Conservation (phyloP, 2,888 invertebrate genomes). For the Himalopsyche anomala region DNA sequence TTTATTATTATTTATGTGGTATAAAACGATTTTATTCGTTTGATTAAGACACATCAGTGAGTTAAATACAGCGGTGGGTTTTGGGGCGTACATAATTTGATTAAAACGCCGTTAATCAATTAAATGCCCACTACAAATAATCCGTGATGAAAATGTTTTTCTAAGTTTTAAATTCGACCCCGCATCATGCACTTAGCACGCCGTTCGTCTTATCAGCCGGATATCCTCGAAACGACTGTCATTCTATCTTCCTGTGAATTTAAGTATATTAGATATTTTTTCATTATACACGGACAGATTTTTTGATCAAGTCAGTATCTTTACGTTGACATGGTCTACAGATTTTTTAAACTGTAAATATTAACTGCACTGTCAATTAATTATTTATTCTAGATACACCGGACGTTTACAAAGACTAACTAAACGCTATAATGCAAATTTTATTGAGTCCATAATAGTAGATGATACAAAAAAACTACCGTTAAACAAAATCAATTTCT, state of each 20-base stretch:
- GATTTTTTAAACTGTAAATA: too few species aligned
- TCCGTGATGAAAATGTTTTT: neutral
- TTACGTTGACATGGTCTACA: too few species aligned
- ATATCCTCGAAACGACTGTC: neutral
- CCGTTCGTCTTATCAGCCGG: neutral
- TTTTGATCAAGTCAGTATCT: neutral
- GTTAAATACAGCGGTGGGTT: neutral
- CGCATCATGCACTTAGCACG: slow-evolving; percentile 30
- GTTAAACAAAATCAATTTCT: too few species aligned
- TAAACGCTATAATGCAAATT: too few species aligned
- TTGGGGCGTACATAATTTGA: neutral
- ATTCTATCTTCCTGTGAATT: slow-evolving; percentile 4
- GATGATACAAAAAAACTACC: too few species aligned
- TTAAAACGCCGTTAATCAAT: neutral
- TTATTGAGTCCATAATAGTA: too few species aligned
- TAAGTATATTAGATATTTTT: neutral
- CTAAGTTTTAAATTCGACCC: neutral
- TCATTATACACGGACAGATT: neutral
- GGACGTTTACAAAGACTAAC: too few species aligned
- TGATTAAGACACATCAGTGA: neutral
- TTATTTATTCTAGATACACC: too few species aligned
- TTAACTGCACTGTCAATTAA: too few species aligned
- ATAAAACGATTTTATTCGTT: neutral
- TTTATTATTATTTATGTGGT: slow-evolving; percentile 11
- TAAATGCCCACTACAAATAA: neutral